A percentile compares a stretch with the other conserved stretches of the same genome.
phyloP scores from a whole-genome alignment of 1,140 invertebrate genomes.

The Bombus turneri region DNA sequence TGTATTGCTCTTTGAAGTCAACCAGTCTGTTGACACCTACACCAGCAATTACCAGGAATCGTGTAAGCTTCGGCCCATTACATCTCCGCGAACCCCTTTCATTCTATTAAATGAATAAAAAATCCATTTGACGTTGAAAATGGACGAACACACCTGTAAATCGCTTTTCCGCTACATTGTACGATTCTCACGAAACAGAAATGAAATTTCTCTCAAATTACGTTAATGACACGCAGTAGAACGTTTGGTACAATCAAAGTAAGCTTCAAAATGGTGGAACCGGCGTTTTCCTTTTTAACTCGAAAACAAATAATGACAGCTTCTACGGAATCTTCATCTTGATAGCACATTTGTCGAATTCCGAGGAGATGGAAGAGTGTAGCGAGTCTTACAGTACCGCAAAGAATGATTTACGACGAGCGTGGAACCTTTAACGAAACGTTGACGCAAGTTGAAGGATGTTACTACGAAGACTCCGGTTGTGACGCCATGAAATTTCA shows the following conservation, averaged over 20 bases:
- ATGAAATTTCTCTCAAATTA: not conserved
- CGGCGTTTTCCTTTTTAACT: not conserved
- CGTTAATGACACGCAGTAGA: not conserved
- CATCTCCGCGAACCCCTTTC: not conserved
- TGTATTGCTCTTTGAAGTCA: not conserved
- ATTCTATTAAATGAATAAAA: not conserved
- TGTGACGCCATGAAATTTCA: slow-evolving; percentile 7
- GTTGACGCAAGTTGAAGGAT: slow-evolving; percentile 4
- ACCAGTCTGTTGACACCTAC: not conserved
- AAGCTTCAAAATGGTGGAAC: not conserved
- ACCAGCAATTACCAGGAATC: not conserved
- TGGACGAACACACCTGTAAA: not conserved
- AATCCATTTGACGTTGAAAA: not conserved
- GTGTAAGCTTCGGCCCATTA: not conserved
- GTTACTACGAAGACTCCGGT: not conserved
- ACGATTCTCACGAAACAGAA: not conserved
- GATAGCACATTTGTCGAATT: not conserved
- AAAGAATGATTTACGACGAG: slow-evolving; percentile 33
- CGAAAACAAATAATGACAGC: not conserved
- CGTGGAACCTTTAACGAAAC: slow-evolving; percentile 21
- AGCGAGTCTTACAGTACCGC: no score
- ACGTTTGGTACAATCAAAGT: not conserved
- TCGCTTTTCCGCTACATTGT: not conserved
- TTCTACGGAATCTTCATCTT: not conserved
- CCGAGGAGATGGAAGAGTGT: not conserved